Evolutionary conservation across 2,888 invertebrate genomes (phyloP).

Genomic region (Napeogenes sylphis): DNA sequence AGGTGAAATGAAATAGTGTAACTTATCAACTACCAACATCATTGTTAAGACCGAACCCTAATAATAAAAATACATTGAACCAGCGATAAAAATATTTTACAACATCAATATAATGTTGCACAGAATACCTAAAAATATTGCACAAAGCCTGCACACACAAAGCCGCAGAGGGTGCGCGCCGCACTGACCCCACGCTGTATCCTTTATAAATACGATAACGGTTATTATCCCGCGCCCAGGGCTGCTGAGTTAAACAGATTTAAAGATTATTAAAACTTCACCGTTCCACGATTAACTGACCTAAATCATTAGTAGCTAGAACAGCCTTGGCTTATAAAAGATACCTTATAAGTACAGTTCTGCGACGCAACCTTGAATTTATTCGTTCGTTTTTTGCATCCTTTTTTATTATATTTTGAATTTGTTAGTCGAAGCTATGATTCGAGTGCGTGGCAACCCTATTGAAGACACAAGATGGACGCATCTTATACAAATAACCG

Average conservation of each 20-base stretch:
- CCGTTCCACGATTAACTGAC: background rate
- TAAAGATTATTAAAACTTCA: slow-evolving; percentile 6
- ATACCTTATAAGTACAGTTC: background rate
- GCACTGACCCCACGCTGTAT: slow-evolving; percentile 27
- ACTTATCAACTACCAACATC: too few relatives aligned
- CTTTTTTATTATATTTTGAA: background rate
- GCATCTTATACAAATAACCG: slow-evolving; percentile 38
- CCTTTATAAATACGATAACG: slow-evolving; percentile 31
- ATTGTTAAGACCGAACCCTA: too few relatives aligned
- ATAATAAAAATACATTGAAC: background rate
- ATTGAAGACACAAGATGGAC: slow-evolving; percentile 25
- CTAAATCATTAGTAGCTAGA: background rate
- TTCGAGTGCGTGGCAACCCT: slow-evolving; percentile 22
- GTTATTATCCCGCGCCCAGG: slow-evolving; percentile 27
- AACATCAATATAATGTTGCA: slow-evolving; percentile 1
- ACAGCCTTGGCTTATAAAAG: too few relatives aligned
- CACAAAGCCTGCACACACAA: slow-evolving; percentile 7
- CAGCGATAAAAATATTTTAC: slow-evolving; percentile 1
- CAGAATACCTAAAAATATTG: background rate
- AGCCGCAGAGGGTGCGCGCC: slow-evolving; percentile 20
- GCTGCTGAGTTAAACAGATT: slow-evolving; percentile 13
- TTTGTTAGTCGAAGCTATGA: background rate
- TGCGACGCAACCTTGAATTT: background rate
- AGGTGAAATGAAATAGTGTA: too few relatives aligned
- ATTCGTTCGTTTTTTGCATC: background rate